These are phyloP conservation scores for Cervus canadensis DNA, from an alignment of 2,113 vertebrate species.

Conservation along the genomic window DNA sequence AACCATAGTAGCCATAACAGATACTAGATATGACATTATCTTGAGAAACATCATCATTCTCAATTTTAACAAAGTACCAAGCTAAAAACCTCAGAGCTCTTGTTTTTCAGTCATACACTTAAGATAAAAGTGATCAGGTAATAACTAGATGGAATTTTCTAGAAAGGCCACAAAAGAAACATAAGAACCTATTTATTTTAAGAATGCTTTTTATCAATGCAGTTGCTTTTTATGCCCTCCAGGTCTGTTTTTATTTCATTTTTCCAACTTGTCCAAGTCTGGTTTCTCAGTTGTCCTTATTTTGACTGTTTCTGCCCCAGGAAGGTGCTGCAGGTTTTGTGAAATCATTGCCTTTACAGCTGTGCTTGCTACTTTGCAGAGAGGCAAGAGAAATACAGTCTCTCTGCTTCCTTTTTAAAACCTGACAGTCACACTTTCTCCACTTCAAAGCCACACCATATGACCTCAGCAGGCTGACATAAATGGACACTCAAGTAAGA, in stretches of 20 bases:
- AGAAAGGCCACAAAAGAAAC: slow-evolving; percentile 41
- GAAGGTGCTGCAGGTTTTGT: slow-evolving; percentile 3
- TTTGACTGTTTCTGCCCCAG: slow-evolving; percentile 21
- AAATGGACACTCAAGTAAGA: slow-evolving; percentile 61
- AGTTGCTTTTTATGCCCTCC: slow-evolving; percentile 25
- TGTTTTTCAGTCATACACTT: neutral
- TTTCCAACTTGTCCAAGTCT: slow-evolving; percentile 11
- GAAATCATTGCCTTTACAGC: slow-evolving; percentile 58
- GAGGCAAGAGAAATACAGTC: slow-evolving; percentile 37
- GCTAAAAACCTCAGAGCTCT: neutral
- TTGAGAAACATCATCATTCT: neutral
- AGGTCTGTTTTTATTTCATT: slow-evolving; percentile 61
- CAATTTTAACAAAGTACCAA: neutral
- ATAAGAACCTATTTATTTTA: neutral
- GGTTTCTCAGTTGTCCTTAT: slow-evolving; percentile 7
- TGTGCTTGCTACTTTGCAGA: neutral
- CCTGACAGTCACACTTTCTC: slow-evolving; percentile 72
- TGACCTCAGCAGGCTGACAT: slow-evolving; percentile 71
- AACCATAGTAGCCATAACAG: neutral
- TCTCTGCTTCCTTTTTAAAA: slow-evolving; percentile 62
- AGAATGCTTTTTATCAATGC: slow-evolving; percentile 15
- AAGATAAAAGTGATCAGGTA: neutral
- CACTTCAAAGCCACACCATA: slow-evolving; percentile 63
- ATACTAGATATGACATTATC: neutral
- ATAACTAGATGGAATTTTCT: slow-evolving; percentile 9